Evolutionary conservation across 2,797 vertebrate species (phyloP), one percentile per base, ranked within the genome.

Genomic region (Dromococcyx pavoninus): DNA sequence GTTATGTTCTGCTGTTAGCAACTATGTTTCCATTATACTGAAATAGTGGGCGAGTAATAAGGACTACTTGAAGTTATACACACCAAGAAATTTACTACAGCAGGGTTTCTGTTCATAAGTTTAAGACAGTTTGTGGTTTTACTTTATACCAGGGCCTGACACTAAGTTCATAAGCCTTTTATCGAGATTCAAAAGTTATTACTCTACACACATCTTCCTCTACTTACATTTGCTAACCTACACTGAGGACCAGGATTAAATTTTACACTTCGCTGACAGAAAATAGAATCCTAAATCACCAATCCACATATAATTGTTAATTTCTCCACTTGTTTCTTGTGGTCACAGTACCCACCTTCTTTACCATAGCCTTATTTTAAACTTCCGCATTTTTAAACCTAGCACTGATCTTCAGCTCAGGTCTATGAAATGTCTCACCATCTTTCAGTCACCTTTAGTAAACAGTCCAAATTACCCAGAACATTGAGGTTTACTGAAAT

Each of bases 241-340:
- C 3, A 10, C 73, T 41, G 79, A 85, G 57, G 71, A 61, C 62
- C 60, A 61, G 96, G 95, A 97, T 96, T 96, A 95, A 96, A 97
- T 94, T 91, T 97, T 96, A 96, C 39, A 93, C 93, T 95, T 96
- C 92, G 3, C 21, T 94, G 94, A 97, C 80, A 97, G 76, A 96
- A 97, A 97, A 96, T 10, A 94, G 94, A 97, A 91, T 80, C 88
- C 92, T 90, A 93, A 91, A 95, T 88, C 88, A 81, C 92, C 83
- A 95, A 87, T 77, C 91, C 81, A 87, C 24, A 60, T 37, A n/a
- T 80, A 96, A 94, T 39, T 93, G 74, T 82, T 96, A 78, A 84
- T 95, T 95, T 93, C 58, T 75, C 85, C 39, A 82, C 82, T 69
- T 91, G 91, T 84, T 93, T 71, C 78, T 94, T 60, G 23, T 28